Conservation (phyloP, 2,113 vertebrate species). For the Ranitomeya variabilis region DNA sequence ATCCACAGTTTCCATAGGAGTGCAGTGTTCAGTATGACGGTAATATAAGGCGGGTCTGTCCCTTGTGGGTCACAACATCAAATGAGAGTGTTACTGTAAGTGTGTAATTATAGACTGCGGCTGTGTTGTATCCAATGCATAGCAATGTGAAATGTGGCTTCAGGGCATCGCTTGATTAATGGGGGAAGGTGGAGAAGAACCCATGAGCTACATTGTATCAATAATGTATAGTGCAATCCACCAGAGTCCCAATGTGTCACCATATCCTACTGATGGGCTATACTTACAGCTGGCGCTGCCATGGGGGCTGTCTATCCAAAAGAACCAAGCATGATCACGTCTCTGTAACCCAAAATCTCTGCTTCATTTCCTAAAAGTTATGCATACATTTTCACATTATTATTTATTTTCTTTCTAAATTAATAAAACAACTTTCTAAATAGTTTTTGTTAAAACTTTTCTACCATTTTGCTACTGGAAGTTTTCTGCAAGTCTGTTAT, state of each 20-base stretch:
- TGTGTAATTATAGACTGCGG: neutral
- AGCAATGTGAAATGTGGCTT: neutral
- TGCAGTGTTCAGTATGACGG: neutral
- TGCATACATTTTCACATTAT: too few species aligned
- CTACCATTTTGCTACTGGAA: too few species aligned
- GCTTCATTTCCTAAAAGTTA: neutral
- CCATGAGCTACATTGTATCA: neutral
- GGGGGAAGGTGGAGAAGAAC: neutral
- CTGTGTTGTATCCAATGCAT: neutral
- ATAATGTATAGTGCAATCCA: neutral
- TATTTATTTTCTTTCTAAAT: too few species aligned
- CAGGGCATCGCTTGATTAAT: neutral
- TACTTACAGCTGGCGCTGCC: neutral
- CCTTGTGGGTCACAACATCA: neutral
- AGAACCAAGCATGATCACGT: neutral
- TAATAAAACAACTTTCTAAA: too few species aligned
- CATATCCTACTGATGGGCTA: neutral
- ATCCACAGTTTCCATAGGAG: neutral
- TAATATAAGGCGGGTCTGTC: neutral
- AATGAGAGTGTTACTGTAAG: neutral
- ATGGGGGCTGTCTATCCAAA: neutral
- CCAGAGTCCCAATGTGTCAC: neutral
- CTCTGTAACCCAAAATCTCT: neutral
- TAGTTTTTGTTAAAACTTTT: too few species aligned
- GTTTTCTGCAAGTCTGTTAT: too few species aligned